Conservation (phyloP, 2,888 invertebrate genomes). For the Stenurella melanura region DNA sequence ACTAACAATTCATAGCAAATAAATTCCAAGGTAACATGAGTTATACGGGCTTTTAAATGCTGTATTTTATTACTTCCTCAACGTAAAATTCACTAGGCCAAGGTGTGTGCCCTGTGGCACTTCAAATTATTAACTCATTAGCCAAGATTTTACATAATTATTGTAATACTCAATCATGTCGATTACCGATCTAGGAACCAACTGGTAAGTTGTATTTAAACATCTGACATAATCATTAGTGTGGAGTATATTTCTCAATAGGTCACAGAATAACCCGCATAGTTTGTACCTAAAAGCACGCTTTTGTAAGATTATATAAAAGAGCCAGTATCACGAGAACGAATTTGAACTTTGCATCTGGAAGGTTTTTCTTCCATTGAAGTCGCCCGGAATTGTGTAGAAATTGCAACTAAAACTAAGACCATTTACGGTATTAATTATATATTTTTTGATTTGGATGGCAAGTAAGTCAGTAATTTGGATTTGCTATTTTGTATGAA, state of each 20-base stretch:
- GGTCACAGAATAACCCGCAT: conserved; percentile 37
- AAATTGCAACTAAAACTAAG: too few species aligned
- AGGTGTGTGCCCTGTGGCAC: conserved; percentile 14
- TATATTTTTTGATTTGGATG: too few species aligned
- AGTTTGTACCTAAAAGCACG: conserved; percentile 13
- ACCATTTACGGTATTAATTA: too few species aligned
- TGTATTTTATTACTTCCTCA: conserved; percentile 1
- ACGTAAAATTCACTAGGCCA: conserved; percentile 12
- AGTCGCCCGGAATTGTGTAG: conserved; percentile 8
- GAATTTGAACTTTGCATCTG: conserved; percentile 27
- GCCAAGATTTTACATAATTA: conserved; percentile 23
- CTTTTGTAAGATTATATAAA: conserved; percentile 27
- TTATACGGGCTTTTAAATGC: background rate
- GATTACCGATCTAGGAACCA: conserved; percentile 19
- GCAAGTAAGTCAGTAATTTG: too few species aligned
- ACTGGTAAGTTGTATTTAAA: conserved; percentile 25
- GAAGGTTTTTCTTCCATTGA: conserved; percentile 8
- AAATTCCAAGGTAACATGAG: background rate
- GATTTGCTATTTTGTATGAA: too few species aligned
- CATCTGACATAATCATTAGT: conserved; percentile 39
- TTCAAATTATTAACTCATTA: background rate
- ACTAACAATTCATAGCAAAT: background rate
- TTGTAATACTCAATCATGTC: conserved; percentile 19
- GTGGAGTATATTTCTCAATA: conserved; percentile 32
- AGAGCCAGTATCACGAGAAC: conserved; percentile 16